Evolutionary conservation across 2,888 invertebrate genomes (phyloP).

Genomic region (Hesperia comma): DNA sequence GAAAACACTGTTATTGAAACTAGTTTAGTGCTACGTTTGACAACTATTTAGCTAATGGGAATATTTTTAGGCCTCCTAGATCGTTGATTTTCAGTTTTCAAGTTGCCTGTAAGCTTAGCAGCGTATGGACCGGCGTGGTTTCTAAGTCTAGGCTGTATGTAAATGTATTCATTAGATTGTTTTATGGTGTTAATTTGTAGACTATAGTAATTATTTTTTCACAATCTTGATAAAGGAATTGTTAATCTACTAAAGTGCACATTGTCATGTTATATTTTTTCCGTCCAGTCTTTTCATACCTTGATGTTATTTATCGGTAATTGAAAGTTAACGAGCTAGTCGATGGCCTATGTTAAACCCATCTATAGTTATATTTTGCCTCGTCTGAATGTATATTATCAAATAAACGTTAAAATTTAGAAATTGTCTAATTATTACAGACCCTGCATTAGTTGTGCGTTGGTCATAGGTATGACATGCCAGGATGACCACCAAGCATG

Average conservation of each 20-base stretch:
- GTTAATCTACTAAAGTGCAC: not conserved
- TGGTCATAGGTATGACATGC: too few relatives aligned
- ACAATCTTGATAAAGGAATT: too few relatives aligned
- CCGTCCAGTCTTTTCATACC: conserved; percentile 9
- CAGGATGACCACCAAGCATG: too few relatives aligned
- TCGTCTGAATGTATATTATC: conserved; percentile 26
- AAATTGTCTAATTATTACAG: not conserved
- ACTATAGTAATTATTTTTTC: too few relatives aligned
- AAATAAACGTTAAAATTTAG: conserved; percentile 25
- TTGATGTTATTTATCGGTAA: not conserved
- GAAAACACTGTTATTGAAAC: conserved; percentile 8
- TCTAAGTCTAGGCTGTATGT: too few relatives aligned
- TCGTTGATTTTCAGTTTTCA: conserved; percentile 11
- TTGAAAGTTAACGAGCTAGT: conserved; percentile 16
- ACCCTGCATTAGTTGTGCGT: too few relatives aligned
- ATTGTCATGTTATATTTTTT: not conserved
- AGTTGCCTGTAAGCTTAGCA: not conserved
- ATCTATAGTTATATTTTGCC: conserved; percentile 13
- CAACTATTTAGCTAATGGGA: not conserved
- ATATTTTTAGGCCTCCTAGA: not conserved
- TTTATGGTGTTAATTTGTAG: too few relatives aligned
- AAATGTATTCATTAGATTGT: too few relatives aligned
- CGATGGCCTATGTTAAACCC: conserved; percentile 7
- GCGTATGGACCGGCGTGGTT: too few relatives aligned
- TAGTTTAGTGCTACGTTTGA: conserved; percentile 3